A percentile compares a stretch with the other conserved stretches of the same genome.
These are phyloP conservation scores for Montipora foliosa DNA, from an alignment of 64 coral and sea anemone genomes.

Conservation along the genomic window DNA sequence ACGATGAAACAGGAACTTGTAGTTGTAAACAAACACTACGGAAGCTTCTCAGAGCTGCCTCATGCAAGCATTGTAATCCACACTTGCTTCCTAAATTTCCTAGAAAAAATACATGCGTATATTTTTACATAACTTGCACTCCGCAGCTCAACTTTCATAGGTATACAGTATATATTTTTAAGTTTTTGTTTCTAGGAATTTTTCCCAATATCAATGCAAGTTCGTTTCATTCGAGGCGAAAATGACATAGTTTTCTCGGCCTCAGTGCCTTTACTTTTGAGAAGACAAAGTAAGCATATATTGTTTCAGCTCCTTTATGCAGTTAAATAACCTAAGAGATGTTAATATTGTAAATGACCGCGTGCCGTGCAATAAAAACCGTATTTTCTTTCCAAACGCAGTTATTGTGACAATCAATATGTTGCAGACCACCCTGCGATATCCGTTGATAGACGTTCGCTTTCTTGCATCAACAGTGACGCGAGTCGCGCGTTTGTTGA, in stretches of 20 bases:
- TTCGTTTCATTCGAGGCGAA: not conserved
- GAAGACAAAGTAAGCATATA: not conserved
- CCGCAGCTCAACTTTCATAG: not conserved
- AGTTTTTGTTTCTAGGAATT: not conserved
- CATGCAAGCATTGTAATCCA: not conserved
- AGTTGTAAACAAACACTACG: constrained; percentile 1
- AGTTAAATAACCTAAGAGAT: not conserved
- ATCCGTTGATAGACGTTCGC: not conserved
- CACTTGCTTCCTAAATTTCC: not conserved
- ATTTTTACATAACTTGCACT: constrained; percentile 7
- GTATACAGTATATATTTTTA: constrained; percentile 1
- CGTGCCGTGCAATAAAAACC: not conserved
- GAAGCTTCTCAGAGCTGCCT: not conserved
- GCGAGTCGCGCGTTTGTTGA: not conserved
- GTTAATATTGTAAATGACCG: constrained; percentile 47
- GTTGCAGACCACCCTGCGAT: constrained; percentile 18
- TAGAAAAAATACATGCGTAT: constrained; percentile 9
- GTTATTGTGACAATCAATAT: constrained; percentile 33
- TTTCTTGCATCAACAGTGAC: constrained; percentile 19
- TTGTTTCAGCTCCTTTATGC: not conserved
- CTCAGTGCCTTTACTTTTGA: not conserved
- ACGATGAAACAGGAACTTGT: not conserved
- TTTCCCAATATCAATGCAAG: not conserved
- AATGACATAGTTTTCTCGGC: not conserved
- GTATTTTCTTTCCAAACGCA: constrained; percentile 40